These are phyloP conservation scores for Laterallus jamaicensis DNA, from an alignment of 2,113 vertebrate genomes.

Conservation along the genomic window DNA sequence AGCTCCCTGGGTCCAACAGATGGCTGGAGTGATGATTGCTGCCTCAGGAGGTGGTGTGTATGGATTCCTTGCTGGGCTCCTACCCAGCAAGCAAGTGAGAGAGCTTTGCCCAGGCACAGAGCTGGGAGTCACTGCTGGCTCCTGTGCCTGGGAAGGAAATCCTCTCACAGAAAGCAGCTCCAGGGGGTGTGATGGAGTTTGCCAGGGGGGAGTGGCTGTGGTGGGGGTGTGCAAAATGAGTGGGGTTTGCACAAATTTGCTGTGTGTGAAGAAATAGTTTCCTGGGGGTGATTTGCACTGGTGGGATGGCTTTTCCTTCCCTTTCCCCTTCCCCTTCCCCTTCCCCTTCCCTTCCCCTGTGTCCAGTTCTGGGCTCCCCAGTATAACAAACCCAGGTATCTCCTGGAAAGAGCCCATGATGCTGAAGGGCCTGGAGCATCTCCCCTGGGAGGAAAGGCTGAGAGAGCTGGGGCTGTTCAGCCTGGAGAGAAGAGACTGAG, in stretches of 20 bases:
- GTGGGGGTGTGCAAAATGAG: not conserved
- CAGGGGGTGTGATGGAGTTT: not conserved
- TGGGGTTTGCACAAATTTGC: not conserved
- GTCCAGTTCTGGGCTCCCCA: too few species aligned
- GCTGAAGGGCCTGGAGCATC: too few species aligned
- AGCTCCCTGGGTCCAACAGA: not conserved
- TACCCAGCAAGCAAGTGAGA: accelerated
- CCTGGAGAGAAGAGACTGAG: too few species aligned
- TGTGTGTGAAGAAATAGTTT: not conserved
- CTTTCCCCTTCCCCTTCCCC: too few species aligned
- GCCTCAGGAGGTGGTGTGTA: not conserved
- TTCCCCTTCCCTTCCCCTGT: too few species aligned
- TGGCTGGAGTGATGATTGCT: not conserved
- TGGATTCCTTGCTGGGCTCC: not conserved
- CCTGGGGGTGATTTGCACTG: not conserved
- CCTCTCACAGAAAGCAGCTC: accelerated
- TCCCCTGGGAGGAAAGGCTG: too few species aligned
- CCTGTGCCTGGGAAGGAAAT: not conserved
- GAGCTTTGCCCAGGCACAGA: not conserved
- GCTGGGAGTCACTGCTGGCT: not conserved
- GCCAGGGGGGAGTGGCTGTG: not conserved
- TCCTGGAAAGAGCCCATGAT: too few species aligned
- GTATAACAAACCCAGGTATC: too few species aligned
- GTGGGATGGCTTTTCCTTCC: not conserved
- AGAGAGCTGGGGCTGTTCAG: too few species aligned